Base-by-base conservation (phyloP, 30 jellyfish, hydroid and myxozoan species). In the Aurelia sp. region DNA sequence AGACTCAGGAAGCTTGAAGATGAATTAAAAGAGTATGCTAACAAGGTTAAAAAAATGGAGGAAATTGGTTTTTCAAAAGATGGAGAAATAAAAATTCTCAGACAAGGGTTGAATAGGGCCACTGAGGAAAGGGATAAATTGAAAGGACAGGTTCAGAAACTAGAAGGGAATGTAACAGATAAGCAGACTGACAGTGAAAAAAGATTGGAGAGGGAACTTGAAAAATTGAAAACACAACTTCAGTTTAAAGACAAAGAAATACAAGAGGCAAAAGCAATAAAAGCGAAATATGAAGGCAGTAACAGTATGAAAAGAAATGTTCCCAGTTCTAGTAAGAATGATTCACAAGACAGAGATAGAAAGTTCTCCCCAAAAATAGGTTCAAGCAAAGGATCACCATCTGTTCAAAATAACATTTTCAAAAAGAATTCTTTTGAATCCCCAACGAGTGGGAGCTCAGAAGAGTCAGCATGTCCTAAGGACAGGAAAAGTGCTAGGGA, bases 71-170 rank as follows among this genome's bases (percentile, higher is more conserved):
- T 80, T 18, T 73, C 95, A 0, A 93, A 84, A 85, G 98, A 93
- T 44, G 98, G 98, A 4, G 98, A 93, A 67, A 83, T 93, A 11
- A 93, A 88, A 58, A 93, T 93, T 30, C 91, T 93, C 4, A 91
- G 98, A 41, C 96, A 93, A 48, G 41, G 76, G 16, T 60, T 93
- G 50, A 74, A 68, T 40, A 89, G 65, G 62, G 61, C 82, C 13
- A 78, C 86, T 7, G 98, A 93, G 52, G 93, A 88, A 22, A 87
- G 84, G 33, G 77, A 68, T 11, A 66, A 57, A 35, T 61, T 64
- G 30, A 93, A 66, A 63, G 62, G 58, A 0, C 68, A 78, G 63
- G 52, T 88, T 47, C 84, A 59, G 72, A 80, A 48, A 58, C 30
- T 77, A 13, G 94, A 88, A 62, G 81, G 79, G 47, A 70, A 69